A percentile compares a stretch with the other conserved stretches of the same genome.
phyloP scores from a whole-genome alignment of 2,888 invertebrate genomes.

The Cloeon dipterum region DNA sequence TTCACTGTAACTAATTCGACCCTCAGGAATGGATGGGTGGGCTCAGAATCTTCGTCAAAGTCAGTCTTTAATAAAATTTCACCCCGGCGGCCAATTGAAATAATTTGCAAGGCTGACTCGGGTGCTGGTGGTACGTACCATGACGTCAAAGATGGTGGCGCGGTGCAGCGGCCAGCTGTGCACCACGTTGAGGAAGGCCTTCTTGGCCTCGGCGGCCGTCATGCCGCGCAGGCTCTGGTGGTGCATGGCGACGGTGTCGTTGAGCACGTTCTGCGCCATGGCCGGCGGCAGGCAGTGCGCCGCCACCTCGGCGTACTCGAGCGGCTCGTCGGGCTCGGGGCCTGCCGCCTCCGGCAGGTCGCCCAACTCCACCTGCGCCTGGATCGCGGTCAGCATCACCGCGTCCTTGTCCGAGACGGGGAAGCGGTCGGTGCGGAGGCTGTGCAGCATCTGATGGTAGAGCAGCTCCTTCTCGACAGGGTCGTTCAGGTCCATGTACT shows the following conservation, averaged over 20 bases:
- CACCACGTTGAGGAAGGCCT: slow-evolving; percentile 77
- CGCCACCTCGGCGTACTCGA: slow-evolving; percentile 41
- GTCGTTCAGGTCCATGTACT: slow-evolving; percentile 53
- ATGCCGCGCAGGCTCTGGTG: slow-evolving; percentile 79
- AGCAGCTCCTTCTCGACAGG: slow-evolving; percentile 83
- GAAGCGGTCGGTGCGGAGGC: slow-evolving; percentile 71
- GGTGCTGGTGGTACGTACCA: slow-evolving; percentile 37
- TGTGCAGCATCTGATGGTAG: slow-evolving; percentile 81
- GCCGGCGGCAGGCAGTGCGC: slow-evolving; percentile 65
- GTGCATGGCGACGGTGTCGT: slow-evolving; percentile 70
- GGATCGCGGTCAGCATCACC: slow-evolving; percentile 80
- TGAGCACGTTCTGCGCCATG: slow-evolving; percentile 50
- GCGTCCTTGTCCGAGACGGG: slow-evolving; percentile 89
- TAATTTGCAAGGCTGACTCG: not conserved
- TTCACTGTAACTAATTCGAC: too few species aligned
- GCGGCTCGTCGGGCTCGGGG: slow-evolving; percentile 14
- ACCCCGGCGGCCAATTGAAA: too few species aligned
- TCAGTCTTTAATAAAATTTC: too few species aligned
- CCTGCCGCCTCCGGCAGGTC: slow-evolving; percentile 44
- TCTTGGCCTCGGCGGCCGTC: slow-evolving; percentile 66
- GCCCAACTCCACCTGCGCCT: slow-evolving; percentile 78
- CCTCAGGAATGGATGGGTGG: too few species aligned
- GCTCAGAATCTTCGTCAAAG: too few species aligned
- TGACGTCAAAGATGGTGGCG: slow-evolving; percentile 85
- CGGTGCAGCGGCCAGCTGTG: slow-evolving; percentile 84